Conservation (phyloP, 64 coral and sea anemone species). For the Catalaphyllia jardinei region DNA sequence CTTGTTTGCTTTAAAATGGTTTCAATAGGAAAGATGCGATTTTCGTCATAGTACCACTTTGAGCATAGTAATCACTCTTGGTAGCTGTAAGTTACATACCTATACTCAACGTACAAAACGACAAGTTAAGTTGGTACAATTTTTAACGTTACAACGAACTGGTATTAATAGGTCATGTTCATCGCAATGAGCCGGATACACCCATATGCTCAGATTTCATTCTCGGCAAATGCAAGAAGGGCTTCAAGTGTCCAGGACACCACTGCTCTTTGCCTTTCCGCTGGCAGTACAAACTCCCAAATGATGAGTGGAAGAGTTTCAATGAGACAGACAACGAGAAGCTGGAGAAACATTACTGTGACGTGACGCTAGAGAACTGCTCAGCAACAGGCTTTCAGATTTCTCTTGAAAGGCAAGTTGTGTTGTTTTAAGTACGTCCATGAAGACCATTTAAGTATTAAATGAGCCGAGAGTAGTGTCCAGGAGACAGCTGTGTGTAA, state of each 20-base stretch:
- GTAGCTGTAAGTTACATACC: no score
- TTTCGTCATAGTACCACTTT: no score
- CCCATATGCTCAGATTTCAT: slow-evolving; percentile 65
- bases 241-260: slow-evolving; percentile 47
- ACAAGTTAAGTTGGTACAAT: no score
- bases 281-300: slow-evolving; percentile 57
- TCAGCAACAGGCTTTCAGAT: not conserved
- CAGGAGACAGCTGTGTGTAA: no score
- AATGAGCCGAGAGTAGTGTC: no score
- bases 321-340: slow-evolving; percentile 47
- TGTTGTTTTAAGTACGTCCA: no score
- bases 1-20: no score
- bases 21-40: no score
- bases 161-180: slow-evolving; percentile 19
- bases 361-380: slow-evolving; percentile 32
- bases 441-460: not conserved
- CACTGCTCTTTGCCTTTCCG: slow-evolving; percentile 75
- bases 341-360: slow-evolving; percentile 74
- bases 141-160: no score
- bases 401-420: slow-evolving; percentile 10
- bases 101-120: not conserved
- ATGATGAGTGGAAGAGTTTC: slow-evolving; percentile 41
- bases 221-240: slow-evolving; percentile 63
- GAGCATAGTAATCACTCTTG: no score
- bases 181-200: not conserved